Conservation (phyloP, 2,888 invertebrate species). For the Crocallis elinguaria region DNA sequence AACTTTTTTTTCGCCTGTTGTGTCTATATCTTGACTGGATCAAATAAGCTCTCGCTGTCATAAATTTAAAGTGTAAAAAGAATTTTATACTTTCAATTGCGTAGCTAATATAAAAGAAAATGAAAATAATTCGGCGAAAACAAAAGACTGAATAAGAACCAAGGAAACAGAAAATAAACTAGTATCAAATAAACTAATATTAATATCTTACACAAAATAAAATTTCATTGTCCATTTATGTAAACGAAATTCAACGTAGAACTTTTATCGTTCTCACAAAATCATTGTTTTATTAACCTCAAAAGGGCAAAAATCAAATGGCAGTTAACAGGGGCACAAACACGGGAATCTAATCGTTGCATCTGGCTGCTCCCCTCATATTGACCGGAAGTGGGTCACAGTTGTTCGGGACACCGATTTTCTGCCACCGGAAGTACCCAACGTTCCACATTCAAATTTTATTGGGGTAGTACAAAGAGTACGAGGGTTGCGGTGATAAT, state of each 20-base stretch:
- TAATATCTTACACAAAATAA: background rate
- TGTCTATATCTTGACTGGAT: too few relatives aligned
- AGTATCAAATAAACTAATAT: background rate
- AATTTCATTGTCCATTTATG: background rate
- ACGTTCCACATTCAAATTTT: conserved; percentile 82
- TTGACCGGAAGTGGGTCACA: conserved; percentile 81
- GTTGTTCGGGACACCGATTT: conserved; percentile 82
- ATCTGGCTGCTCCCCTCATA: conserved; percentile 77
- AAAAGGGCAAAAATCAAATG: conserved; percentile 58
- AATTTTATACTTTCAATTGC: too few relatives aligned
- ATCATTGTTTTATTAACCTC: conserved; percentile 33
- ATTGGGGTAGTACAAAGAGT: conserved; percentile 76
- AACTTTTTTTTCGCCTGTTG: too few relatives aligned
- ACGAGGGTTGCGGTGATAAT: conserved; percentile 61
- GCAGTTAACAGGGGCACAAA: conserved; percentile 64
- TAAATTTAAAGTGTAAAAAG: too few relatives aligned
- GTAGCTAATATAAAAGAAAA: too few relatives aligned
- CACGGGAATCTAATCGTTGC: conserved; percentile 79
- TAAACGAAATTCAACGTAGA: background rate
- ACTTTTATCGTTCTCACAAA: background rate
- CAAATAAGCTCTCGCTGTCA: too few relatives aligned
- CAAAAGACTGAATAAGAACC: too few relatives aligned
- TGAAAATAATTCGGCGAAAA: too few relatives aligned
- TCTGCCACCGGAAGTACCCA: conserved; percentile 81
- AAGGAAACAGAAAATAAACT: too few relatives aligned